Evolutionary conservation across 2,797 vertebrate genomes (phyloP), one percentile per base, ranked within the genome.

Genomic region (Enteromius afrohamiltoni): DNA sequence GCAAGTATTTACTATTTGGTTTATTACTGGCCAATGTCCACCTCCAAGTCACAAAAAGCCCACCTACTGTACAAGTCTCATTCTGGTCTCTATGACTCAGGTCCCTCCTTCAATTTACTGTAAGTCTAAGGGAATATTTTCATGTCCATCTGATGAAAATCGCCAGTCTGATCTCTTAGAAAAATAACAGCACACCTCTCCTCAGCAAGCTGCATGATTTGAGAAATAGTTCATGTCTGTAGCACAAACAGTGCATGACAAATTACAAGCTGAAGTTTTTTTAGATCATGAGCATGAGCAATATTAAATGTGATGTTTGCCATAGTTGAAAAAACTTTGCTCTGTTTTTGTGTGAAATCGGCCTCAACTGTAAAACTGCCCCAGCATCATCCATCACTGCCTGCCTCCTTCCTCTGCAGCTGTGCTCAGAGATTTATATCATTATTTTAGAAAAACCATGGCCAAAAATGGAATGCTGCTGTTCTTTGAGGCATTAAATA

Each of bases 331-430:
- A 64, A 16, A 62, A 29, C 55, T 0, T 49, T 62, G 78, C 58
- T 37, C 42, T 81, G 55, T 81, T 81, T 68, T 64, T 81, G 21
- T 74, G 55, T 73, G 55, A 81, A 81, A 81, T 64, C 69, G 8
- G 40, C 68, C 55, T 71, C 55, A n/a, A 64, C 69, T 45, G 55
- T 73, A 81, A 81, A 81, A 81, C 79, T 64, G 42, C 62, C 47
- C 34, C 49, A 68, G 17, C 17, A 75, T 76, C 80, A 82, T 75
- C 34, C 62, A 53, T 76, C 47, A 83, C 62, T 77, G 62, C 73
- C 60, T 62, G 42, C 42, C 58, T 78, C 62, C 77, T 78, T 78
- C 77, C 77, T 65, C 62, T 83, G 80, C 80, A 76, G 71, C 47
- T 83, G 47, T 40, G 65, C 45, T 29, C 34, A 0, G 7, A 71